Percentiles rank a stretch among this genome's conserved stretches.
phyloP scores from a whole-genome alignment of 1,140 invertebrate species.

The Drosophila funebris region DNA sequence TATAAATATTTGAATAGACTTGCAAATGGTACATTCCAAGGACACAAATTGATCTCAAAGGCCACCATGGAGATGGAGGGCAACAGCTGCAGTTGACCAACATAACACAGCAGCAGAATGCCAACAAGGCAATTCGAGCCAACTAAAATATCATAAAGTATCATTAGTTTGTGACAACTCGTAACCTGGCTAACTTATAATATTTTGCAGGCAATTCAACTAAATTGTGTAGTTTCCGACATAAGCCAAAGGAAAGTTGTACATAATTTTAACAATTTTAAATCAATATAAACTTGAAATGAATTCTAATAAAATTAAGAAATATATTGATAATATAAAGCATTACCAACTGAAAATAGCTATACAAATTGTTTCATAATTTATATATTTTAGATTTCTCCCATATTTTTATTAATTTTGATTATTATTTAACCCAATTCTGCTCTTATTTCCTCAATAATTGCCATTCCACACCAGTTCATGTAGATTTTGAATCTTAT shows the following conservation, averaged over 20 bases:
- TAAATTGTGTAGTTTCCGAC: not conserved
- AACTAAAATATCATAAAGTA: not conserved
- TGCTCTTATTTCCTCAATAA: too few species aligned
- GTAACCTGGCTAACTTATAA: not conserved
- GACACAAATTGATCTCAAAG: constrained; percentile 1
- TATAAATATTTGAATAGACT: constrained; percentile 30
- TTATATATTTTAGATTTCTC: too few species aligned
- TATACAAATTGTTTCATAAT: too few species aligned
- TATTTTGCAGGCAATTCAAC: not conserved
- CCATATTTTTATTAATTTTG: too few species aligned
- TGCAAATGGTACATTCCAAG: constrained; percentile 3
- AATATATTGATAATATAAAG: too few species aligned
- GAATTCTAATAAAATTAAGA: too few species aligned
- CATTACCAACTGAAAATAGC: too few species aligned
- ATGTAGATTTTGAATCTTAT: too few species aligned
- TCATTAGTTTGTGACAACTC: constrained; percentile 4
- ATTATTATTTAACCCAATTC: too few species aligned
- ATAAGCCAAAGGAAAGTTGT: not conserved
- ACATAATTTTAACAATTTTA: not conserved
- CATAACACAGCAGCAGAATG: constrained; percentile 7
- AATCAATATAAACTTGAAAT: not conserved
- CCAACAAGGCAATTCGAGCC: constrained; percentile 2
- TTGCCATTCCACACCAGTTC: too few species aligned
- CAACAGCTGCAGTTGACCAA: constrained; percentile 7
- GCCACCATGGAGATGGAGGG: not conserved